Evolutionary conservation across 1,140 invertebrate genomes (phyloP).

Genomic region (Lethrus apterus): DNA sequence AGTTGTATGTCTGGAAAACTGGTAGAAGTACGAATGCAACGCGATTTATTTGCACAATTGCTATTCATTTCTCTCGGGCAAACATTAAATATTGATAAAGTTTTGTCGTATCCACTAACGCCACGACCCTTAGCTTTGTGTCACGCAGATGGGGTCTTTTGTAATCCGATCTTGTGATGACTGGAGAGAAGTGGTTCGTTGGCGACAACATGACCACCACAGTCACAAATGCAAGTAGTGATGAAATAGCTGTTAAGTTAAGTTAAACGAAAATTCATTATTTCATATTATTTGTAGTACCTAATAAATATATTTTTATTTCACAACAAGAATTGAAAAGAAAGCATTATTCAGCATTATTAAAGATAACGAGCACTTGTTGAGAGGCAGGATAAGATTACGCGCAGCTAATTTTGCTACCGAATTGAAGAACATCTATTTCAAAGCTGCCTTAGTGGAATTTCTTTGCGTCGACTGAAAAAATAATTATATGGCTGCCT

Average conservation of each 20-base stretch:
- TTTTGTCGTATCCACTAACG: conserved; percentile 20
- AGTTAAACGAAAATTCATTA: no score
- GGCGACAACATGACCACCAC: conserved; percentile 70
- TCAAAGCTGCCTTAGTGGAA: conserved; percentile 28
- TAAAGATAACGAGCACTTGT: conserved; percentile 24
- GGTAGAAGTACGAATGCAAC: conserved; percentile 25
- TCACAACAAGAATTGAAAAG: no score
- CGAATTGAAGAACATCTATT: conserved; percentile 29
- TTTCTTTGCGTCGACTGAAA: conserved; percentile 30
- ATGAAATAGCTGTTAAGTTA: conserved; percentile 52
- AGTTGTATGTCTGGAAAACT: conserved; percentile 7
- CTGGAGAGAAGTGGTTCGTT: conserved; percentile 81
- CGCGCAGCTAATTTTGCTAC: conserved; percentile 20
- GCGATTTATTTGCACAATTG: conserved; percentile 24
- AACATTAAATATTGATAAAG: conserved; percentile 18
- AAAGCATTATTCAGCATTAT: conserved; percentile 16
- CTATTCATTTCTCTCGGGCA: conserved; percentile 15
- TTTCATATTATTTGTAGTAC: no score
- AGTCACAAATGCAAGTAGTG: conserved; percentile 64
- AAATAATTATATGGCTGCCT: conserved; percentile 21
- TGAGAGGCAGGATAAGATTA: conserved; percentile 13
- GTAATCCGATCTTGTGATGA: conserved; percentile 80
- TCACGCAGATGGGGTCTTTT: conserved; percentile 15
- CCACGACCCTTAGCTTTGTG: conserved; percentile 9
- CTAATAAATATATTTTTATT: no score